phyloP scores from a whole-genome alignment of 1,140 invertebrate genomes.

The Halesus radiatus region DNA sequence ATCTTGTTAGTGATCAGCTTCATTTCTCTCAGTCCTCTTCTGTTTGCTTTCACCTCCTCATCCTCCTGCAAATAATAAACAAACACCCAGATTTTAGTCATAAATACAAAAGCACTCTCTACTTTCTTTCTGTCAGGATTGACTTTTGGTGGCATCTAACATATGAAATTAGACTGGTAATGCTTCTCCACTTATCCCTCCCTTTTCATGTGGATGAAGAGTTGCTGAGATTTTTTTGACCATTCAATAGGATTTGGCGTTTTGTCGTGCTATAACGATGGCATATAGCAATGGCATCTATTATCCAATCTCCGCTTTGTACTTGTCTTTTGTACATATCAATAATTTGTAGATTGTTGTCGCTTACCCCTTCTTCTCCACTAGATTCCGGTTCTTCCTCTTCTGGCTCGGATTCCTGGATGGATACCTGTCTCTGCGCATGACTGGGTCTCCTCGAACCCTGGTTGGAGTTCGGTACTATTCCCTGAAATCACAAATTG shows the following conservation, averaged over 20 bases:
- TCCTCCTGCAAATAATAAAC: slow-evolving; percentile 70
- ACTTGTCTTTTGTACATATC: neutral
- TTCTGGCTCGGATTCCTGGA: slow-evolving; percentile 67
- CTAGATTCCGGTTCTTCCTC: slow-evolving; percentile 71
- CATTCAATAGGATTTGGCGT: too few species aligned
- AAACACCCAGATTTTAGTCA: neutral
- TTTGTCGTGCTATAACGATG: too few species aligned
- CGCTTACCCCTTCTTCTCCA: slow-evolving; percentile 64
- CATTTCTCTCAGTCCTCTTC: slow-evolving; percentile 79
- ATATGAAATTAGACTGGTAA: too few species aligned
- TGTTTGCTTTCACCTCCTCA: slow-evolving; percentile 80
- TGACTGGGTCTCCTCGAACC: slow-evolving; percentile 69
- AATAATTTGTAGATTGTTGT: neutral
- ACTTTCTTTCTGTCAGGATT: too few species aligned
- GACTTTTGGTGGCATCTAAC: too few species aligned
- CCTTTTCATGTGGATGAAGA: too few species aligned
- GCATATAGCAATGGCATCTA: too few species aligned
- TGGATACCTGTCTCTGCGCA: slow-evolving; percentile 66
- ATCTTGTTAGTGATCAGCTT: slow-evolving; percentile 84
- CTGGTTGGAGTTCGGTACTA: slow-evolving; percentile 61
- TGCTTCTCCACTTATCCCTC: too few species aligned
- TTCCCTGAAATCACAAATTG: slow-evolving; percentile 40
- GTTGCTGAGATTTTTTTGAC: too few species aligned
- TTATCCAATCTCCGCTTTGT: too few species aligned
- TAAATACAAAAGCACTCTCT: too few species aligned